These are phyloP conservation scores for Pocota personata DNA, from an alignment of 2,888 invertebrate species.

Conservation along the genomic window DNA sequence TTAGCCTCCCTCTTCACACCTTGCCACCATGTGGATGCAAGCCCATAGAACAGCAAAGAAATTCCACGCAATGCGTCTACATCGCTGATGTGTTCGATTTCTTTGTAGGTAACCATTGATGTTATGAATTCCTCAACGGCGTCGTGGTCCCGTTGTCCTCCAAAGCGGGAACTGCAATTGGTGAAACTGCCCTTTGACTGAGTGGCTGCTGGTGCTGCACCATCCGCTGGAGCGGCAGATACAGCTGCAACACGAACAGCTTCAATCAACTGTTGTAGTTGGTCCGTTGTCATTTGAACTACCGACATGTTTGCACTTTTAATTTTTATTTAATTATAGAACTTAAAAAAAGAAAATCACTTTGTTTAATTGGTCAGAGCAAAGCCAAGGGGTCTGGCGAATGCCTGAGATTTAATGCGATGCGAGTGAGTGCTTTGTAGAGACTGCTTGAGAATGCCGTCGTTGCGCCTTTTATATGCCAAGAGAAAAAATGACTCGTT, in stretches of 20 bases:
- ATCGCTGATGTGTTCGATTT: constrained; percentile 46
- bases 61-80: constrained; percentile 46
- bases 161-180: constrained; percentile 13
- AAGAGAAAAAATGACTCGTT: background rate
- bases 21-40: constrained; percentile 61
- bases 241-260: constrained; percentile 77
- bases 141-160: constrained; percentile 19
- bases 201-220: constrained; percentile 9
- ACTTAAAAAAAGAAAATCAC: constrained; percentile 31
- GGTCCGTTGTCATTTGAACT: constrained; percentile 79
- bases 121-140: constrained; percentile 42
- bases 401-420: constrained; percentile 51
- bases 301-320: constrained; percentile 74
- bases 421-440: constrained; percentile 51
- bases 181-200: constrained; percentile 62
- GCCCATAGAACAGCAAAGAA: constrained; percentile 31
- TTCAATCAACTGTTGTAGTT: constrained; percentile 79
- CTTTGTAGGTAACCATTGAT: constrained; percentile 26
- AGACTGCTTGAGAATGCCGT: constrained; percentile 20
- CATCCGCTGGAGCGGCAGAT: constrained; percentile 58
- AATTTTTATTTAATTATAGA: background rate
- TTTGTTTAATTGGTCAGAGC: constrained; percentile 50
- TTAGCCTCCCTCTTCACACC: constrained; percentile 47
- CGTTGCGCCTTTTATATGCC: constrained; percentile 39
- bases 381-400: constrained; percentile 62